Base-by-base conservation (phyloP, 2,113 vertebrate genomes). In the Dinomys branickii region DNA sequence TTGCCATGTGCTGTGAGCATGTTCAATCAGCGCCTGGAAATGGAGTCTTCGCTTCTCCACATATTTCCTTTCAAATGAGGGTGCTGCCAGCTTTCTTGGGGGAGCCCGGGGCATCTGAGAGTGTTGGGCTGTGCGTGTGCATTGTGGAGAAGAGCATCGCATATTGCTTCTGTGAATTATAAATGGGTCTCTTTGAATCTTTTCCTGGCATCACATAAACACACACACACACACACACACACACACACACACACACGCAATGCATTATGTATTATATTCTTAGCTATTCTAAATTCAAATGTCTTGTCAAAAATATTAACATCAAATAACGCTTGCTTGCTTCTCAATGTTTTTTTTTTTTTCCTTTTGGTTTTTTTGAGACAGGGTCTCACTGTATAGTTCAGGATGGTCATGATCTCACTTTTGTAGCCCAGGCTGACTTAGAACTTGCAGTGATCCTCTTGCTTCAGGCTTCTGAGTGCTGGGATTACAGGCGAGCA, bases 251-350 rank as follows among this genome's bases (percentile, higher is more conserved):
- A 38, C 35, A 38, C 67, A 20, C 67, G 20, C 82, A 33, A 83
- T 85, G 22, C 33, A 63, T 71, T 90, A 58, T 65, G 22, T 65
- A 56, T 90, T 92, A 12, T 78, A 73, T 86, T 85, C 30, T 82
- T 93, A 93, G 58, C 35, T 77, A 30, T 78, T 97, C 82, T 83
- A 91, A 83, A 75, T 91, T 61, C 52, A 87, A 92, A n/a, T n/a
- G 33, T 87, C 33, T 69, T 92, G 69, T 52, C 50, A 14, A 87
- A 91, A 86, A 84, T 85, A 85, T 8, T 5, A 50, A 63, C 78
- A n/a, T 81, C 52, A 91, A 91, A 38, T 84, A 85, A 77, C 63
- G 84, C 22, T 83, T 50, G 63, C 56, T 63, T 13, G n/a, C 81
- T 61, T n/a, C 56, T 38, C 58, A 52, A 38, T 61, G 63, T 94